Evolutionary conservation across 1,140 invertebrate genomes (phyloP), one percentile per base, ranked within the genome.

Genomic region (Nephotettix cincticeps): DNA sequence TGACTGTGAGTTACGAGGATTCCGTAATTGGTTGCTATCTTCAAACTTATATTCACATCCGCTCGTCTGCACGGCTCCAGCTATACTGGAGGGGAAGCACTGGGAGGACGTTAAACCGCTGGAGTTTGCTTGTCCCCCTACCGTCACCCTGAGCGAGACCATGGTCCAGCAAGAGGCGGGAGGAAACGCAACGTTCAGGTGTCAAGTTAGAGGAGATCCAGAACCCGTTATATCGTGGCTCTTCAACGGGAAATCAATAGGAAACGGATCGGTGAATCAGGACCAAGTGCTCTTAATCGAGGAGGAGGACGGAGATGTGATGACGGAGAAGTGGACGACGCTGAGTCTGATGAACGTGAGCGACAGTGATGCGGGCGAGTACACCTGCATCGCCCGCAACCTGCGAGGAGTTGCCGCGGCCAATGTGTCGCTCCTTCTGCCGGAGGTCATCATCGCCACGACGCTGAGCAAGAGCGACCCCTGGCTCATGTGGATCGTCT

Each of bases 141-240:
- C 86, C 68, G 88, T 92, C 0, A 80, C 81, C 21, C 83, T 90
- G 3, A 83, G 83, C 11, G 84, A 88, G 21, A 86, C 83, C 43
- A 86, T 84, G 23, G 84, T 89, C 11, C 89, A 91, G 75, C 88
- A 88, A 11, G 89, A 90, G 68, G 85, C 86, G 0, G 92, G 91
- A 11, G 88, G 87, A 13, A 93, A 93, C 74, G 85, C 91, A 0
- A 92, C 91, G 11, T 87, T 97, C 64, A 87, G 90, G 19, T 97
- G 94, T 78, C 85, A 88, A 71, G 88, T 93, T 0, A 88, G 84
- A 28, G 94, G 93, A 0, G 92, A 94, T 78, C 94, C 94, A 0
- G 86, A 92, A 77, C 93, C 94, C 0, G 86, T 90, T 78, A 87
- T 94, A 6, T 89, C 86, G 74, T 97, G 94, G 94, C 84, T 93